Conservation (phyloP, 1,140 invertebrate genomes). For the Drosophila biarmipes region DNA sequence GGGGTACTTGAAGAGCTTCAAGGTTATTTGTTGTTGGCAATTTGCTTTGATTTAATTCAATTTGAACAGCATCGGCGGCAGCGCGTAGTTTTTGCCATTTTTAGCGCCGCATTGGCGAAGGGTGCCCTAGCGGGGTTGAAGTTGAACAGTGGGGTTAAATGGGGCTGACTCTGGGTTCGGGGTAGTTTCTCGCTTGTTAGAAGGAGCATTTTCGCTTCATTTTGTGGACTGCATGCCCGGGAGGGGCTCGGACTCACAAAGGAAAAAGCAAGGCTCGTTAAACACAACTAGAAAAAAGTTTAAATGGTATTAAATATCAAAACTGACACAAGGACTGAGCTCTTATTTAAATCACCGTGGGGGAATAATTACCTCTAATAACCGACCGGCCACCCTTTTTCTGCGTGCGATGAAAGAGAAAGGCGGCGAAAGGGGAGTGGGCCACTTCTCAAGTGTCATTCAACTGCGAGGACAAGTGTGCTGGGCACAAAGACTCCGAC, state of each 20-base stretch:
- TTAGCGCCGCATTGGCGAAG: slow-evolving; percentile 25
- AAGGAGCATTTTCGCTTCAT: slow-evolving; percentile 33
- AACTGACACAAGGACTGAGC: too few relatives aligned
- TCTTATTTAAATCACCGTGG: neutral
- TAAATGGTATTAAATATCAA: too few relatives aligned
- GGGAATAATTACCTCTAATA: too few relatives aligned
- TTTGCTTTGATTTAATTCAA: slow-evolving; percentile 82
- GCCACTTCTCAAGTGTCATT: slow-evolving; percentile 55
- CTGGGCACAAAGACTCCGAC: slow-evolving; percentile 33
- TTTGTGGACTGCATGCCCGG: slow-evolving; percentile 27
- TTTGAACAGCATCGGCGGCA: slow-evolving; percentile 57
- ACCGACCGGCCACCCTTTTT: neutral
- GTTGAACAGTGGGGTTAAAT: neutral
- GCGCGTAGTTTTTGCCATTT: slow-evolving; percentile 36
- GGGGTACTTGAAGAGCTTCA: slow-evolving; percentile 26
- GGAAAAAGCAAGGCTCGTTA: too few relatives aligned
- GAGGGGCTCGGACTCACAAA: too few relatives aligned
- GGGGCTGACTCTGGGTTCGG: neutral
- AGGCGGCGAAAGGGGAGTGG: neutral
- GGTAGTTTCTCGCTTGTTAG: slow-evolving; percentile 8
- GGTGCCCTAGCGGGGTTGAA: slow-evolving; percentile 7
- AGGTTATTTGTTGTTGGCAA: slow-evolving; percentile 72
- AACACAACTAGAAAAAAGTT: too few relatives aligned
- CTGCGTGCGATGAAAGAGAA: neutral
- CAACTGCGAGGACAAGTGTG: slow-evolving; percentile 57